Evolutionary conservation across 2,888 invertebrate species (phyloP), one percentile per base, ranked within the genome.

Genomic region (Rhogogaster chlorosoma): DNA sequence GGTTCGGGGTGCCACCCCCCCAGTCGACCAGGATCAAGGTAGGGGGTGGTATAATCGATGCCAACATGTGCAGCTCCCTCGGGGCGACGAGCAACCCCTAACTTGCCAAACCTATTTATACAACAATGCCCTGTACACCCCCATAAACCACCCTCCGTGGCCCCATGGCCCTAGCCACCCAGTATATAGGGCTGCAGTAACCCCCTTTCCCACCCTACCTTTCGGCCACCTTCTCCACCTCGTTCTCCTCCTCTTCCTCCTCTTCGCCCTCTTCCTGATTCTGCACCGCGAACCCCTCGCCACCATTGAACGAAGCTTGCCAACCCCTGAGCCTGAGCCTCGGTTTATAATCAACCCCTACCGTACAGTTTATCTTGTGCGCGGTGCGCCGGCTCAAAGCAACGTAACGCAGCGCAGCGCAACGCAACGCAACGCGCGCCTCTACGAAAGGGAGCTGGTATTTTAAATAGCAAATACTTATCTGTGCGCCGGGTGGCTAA

Each of bases 71-170:
- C 93, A 93, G 92, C 90, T 92, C 93, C 92, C 93, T 90, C 89
- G 93, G 92, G 93, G 91, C 90, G 90, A 90, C 89, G 87, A 84
- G 89, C 93, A 92, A 93, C 92, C 93, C 93, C 93, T 93, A 93
- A 93, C 93, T 93, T 91, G 92, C 93, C 93, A 93, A 93, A 93
- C 93, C 93, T 93, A 93, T 93, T 93, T 93, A 93, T 93, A 93
- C 93, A 93, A 93, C 93, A 93, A 93, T 93, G 92, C 92, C 88
- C 89, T 89, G 91, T 91, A 93, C 92, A 93, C 91, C 91, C 91
- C 90, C 92, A 90, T 92, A 91, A 93, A 92, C 93, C 92, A 91
- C 90, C 91, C 90, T 32, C 29, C 26, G 32, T 32, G 67, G 67
- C 32, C 67, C 32, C 89, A 89, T 70, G 70, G 85, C 57, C 75